Base-by-base conservation (phyloP, 2,797 vertebrate genomes). In the Rhinella marina region DNA sequence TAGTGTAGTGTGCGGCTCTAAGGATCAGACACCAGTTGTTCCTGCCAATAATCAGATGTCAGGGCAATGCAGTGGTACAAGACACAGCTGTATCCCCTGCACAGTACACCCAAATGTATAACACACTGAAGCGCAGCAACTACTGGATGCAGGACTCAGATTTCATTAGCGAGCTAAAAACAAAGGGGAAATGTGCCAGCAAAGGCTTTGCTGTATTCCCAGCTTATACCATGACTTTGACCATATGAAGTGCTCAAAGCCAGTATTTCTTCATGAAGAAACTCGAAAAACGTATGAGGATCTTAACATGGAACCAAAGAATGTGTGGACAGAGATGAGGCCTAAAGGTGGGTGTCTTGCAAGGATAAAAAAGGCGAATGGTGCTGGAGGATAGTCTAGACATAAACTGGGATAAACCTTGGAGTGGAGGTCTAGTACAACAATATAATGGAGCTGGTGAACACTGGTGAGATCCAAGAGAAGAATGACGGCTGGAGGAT, bases 41-140 rank as follows among this genome's bases (percentile, higher is more conserved):
- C 19, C 81, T 68, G 78, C 25, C 48, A 78, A 41, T 56, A 25
- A 83, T 87, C 59, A 52, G 72, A 52, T 27, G 82, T 32, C 70
- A 32, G 27, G 41, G 62, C 86, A 87, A 76, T 87, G 86, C 61
- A 66, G 54, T 48, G 77, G 77, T 81, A 81, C 62, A 81, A 66
- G 48, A 59, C 81, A 87, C 86, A 83, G 70, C 57, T 87, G 86
- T 82, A 83, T 62, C 25, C 57, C 70, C 0, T 5, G 6, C 57
- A 9, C 11, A 21, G 16, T 62, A 75, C 59, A 57, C 56, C 27
- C 73, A 48, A 41, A 21, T 14, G 29, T 21, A 62, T 56, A 64
- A 86, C 66, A 50, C 75, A 50, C 25, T 29, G 68, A 75, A 73
- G 70, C 19, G 8, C 64, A 61, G 64, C 50, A 48, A 32, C 25